Evolutionary conservation across 2,113 vertebrate genomes (phyloP).

Genomic region (Morphnarchus princeps): DNA sequence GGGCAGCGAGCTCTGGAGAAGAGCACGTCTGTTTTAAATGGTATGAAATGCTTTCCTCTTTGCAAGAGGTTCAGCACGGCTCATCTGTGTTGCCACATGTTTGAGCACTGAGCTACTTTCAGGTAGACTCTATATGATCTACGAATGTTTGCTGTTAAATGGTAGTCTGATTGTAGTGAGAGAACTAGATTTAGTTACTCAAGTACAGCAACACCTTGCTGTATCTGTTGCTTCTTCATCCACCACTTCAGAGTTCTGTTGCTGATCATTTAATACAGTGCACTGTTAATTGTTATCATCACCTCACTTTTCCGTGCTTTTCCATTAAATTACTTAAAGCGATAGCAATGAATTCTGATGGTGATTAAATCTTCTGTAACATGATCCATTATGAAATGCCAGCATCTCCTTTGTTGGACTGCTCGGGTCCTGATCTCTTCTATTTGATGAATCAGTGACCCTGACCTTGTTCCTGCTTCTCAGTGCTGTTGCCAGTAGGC

Average conservation of each 20-base stretch:
- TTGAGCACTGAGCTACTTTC: background rate
- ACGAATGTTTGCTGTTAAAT: background rate
- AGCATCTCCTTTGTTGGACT: background rate
- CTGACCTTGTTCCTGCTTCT: background rate
- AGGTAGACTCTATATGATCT: background rate
- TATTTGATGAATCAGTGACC: background rate
- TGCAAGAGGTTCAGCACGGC: background rate
- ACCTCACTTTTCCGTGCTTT: background rate
- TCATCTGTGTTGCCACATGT: background rate
- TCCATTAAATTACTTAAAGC: background rate
- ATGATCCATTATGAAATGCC: background rate
- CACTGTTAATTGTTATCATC: background rate
- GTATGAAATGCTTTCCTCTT: background rate
- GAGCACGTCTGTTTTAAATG: rapidly evolving
- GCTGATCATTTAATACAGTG: background rate
- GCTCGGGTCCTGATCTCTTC: background rate
- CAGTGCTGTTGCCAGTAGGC: background rate
- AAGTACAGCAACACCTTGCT: background rate
- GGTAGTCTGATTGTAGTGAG: background rate
- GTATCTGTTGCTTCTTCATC: background rate
- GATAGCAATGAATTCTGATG: background rate
- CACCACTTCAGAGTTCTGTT: background rate
- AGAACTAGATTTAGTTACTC: background rate
- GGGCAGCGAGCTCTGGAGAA: background rate
- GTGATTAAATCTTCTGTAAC: background rate